Evolutionary conservation across 1,140 invertebrate genomes (phyloP).

Genomic region (Drosophila truncata): DNA sequence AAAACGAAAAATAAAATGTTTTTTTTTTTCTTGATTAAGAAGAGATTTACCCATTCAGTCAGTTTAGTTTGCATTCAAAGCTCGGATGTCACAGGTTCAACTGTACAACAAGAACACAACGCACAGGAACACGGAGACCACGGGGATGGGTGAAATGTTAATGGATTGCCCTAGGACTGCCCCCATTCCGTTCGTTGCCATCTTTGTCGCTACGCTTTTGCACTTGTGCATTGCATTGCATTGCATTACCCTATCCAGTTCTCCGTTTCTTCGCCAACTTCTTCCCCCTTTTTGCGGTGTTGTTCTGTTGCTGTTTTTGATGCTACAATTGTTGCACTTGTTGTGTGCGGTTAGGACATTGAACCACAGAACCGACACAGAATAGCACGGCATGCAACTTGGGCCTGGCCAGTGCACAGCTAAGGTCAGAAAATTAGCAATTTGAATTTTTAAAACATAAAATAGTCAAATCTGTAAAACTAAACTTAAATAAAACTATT

Average conservation of each 20-base stretch:
- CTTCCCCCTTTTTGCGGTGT: conserved; percentile 33
- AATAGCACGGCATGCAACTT: conserved; percentile 43
- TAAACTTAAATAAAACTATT: too few species aligned
- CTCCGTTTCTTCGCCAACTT: conserved; percentile 22
- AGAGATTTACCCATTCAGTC: conserved; percentile 13
- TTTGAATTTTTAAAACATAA: too few species aligned
- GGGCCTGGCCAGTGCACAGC: conserved; percentile 19
- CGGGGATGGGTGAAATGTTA: conserved; percentile 37
- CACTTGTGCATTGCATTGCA: conserved; percentile 32
- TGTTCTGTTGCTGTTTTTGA: conserved; percentile 36
- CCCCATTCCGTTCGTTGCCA: conserved; percentile 52
- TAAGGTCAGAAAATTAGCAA: conserved; percentile 9
- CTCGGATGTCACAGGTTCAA: conserved; percentile 43
- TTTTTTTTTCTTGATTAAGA: background rate
- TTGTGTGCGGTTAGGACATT: conserved; percentile 77
- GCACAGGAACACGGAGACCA: conserved; percentile 2
- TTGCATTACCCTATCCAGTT: conserved; percentile 22
- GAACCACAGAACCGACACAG: conserved; percentile 55
- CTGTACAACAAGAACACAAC: conserved; percentile 31
- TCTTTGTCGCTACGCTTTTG: conserved; percentile 49
- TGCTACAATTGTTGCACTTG: conserved; percentile 70
- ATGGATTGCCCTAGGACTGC: conserved; percentile 63
- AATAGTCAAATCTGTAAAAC: too few species aligned
- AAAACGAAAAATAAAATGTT: background rate
- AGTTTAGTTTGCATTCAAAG: conserved; percentile 1